Percentiles rank a stretch among this genome's conserved stretches.
phyloP scores from a whole-genome alignment of 53 echinoderm and acorn worm species.

The Stichopus horrens region DNA sequence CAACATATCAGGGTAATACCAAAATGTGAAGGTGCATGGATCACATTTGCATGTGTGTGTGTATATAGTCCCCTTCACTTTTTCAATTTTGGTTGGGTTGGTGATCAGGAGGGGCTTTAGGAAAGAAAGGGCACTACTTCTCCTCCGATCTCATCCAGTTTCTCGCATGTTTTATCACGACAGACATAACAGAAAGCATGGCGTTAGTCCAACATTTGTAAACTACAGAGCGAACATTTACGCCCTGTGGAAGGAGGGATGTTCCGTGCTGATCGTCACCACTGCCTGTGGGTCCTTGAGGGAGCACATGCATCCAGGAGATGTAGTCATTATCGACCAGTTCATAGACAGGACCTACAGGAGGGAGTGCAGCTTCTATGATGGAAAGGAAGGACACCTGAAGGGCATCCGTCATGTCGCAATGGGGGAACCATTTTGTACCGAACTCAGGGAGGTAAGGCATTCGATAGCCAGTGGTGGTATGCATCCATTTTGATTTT shows the following conservation, averaged over 20 bases:
- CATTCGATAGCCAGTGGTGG: not conserved
- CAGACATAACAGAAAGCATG: constrained; percentile 82
- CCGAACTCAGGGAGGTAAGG: constrained; percentile 68
- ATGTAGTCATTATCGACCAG: constrained; percentile 86
- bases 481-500: constrained; percentile 53
- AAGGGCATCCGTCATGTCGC: constrained; percentile 82
- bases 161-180: not conserved
- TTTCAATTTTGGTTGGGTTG: no score
- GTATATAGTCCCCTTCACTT: no score
- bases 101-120: no score
- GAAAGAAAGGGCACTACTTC: no score
- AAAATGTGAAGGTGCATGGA: no score
- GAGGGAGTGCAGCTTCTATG: constrained; percentile 84
- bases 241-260: constrained; percentile 80
- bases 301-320: constrained; percentile 82
- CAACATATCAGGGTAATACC: no score
- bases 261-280: constrained; percentile 80
- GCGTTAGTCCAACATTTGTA: constrained; percentile 71
- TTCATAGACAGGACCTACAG: constrained; percentile 93
- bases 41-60: no score
- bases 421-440: constrained; percentile 86
- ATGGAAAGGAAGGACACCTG: constrained; percentile 58
- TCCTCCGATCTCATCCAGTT: not conserved
- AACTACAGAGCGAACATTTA: constrained; percentile 88
- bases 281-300: constrained; percentile 90